Evolutionary conservation across 1,140 invertebrate genomes (phyloP).

Genomic region (Caenorhabditis tropicalis): DNA sequence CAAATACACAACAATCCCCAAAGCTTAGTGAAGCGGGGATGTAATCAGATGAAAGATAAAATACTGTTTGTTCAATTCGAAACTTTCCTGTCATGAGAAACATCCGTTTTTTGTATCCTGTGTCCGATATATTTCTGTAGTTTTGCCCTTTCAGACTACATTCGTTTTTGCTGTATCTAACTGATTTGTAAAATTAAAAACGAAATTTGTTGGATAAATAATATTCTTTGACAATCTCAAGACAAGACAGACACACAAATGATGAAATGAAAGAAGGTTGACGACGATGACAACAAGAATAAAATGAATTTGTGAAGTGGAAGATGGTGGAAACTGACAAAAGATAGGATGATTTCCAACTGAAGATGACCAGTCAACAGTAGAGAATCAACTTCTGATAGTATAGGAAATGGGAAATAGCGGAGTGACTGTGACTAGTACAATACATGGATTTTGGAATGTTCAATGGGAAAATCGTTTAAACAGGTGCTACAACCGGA

Average conservation of each 20-base stretch:
- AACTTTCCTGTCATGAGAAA: too few species aligned
- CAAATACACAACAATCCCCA: too few species aligned
- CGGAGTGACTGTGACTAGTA: conserved; percentile 33
- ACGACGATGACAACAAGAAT: conserved; percentile 27
- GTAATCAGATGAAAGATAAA: too few species aligned
- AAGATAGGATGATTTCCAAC: background rate
- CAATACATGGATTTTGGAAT: conserved; percentile 7
- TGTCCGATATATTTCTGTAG: too few species aligned
- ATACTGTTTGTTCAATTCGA: too few species aligned
- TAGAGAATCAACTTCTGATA: conserved; percentile 3
- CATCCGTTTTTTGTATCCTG: too few species aligned
- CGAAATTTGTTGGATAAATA: background rate
- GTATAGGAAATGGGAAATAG: background rate
- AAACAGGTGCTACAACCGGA: conserved; percentile 30
- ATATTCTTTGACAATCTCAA: conserved; percentile 37
- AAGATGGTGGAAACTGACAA: background rate
- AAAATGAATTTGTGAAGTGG: background rate
- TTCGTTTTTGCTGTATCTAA: background rate
- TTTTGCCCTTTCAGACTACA: too few species aligned
- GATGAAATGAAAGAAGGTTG: conserved; percentile 1
- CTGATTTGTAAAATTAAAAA: background rate
- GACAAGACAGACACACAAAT: conserved; percentile 27
- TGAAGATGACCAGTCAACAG: conserved; percentile 31
- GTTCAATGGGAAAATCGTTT: background rate
- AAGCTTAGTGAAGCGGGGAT: too few species aligned